Evolutionary conservation across 2,797 vertebrate species (phyloP).

Genomic region (Poeciliopsis infans): DNA sequence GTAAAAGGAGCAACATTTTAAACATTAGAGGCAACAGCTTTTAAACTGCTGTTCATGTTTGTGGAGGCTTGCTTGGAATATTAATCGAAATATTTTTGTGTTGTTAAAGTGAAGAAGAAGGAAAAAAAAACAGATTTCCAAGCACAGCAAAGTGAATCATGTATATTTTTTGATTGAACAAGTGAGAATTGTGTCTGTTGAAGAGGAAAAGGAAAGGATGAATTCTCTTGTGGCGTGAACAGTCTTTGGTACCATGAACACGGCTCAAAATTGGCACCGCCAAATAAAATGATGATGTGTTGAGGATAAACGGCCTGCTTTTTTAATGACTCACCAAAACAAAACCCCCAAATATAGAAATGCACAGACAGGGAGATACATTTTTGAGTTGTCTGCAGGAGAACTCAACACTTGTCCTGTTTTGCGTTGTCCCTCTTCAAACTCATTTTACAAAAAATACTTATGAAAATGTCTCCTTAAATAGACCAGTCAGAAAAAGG

Average conservation of each 20-base stretch:
- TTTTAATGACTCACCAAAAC: background rate
- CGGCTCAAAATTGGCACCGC: background rate
- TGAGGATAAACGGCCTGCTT: background rate
- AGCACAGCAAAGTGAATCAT: background rate
- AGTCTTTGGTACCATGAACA: background rate
- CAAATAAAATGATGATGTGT: background rate
- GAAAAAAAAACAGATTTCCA: background rate
- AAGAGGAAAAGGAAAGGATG: no score
- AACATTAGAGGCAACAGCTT: no score
- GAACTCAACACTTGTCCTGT: no score
- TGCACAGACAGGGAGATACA: background rate
- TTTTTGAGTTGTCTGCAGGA: background rate
- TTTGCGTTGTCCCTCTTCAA: background rate
- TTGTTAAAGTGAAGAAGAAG: background rate
- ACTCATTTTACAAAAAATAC: background rate
- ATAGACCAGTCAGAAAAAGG: background rate
- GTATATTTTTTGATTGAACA: background rate
- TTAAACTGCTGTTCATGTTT: no score
- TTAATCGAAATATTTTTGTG: background rate
- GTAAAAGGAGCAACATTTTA: no score
- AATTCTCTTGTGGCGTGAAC: background rate
- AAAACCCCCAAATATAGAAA: background rate
- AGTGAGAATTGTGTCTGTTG: background rate
- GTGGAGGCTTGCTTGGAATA: background rate
- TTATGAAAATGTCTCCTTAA: background rate